Conservation (phyloP, 2,113 vertebrate species). For the Artemisiospiza belli region DNA sequence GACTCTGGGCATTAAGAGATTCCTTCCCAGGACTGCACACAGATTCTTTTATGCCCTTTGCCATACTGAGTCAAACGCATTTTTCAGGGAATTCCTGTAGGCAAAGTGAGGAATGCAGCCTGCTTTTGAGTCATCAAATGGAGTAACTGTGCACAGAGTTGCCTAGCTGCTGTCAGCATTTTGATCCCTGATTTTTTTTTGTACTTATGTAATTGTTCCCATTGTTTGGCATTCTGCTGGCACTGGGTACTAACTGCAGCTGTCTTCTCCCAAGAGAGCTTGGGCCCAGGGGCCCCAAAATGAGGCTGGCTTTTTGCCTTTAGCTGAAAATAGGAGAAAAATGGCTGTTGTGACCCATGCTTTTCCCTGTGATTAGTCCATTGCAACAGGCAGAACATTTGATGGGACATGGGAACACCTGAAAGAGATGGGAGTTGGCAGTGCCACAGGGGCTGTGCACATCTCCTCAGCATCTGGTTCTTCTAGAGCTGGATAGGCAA, state of each 20-base stretch:
- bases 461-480: neutral
- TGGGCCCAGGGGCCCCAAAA: neutral
- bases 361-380: neutral
- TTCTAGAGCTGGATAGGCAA: neutral
- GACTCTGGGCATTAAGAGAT: neutral
- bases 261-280: neutral
- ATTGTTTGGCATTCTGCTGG: neutral
- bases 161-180: conserved; percentile 1
- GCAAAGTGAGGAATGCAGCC: neutral
- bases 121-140: neutral
- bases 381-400: neutral
- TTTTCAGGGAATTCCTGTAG: conserved; percentile 17
- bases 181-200: neutral
- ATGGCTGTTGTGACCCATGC: neutral
- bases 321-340: neutral
- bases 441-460: neutral
- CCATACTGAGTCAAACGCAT: neutral
- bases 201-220: neutral
- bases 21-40: neutral
- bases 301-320: neutral
- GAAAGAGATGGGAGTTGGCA: neutral
- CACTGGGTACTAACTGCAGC: neutral
- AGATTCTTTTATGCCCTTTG: neutral
- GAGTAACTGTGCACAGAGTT: neutral
- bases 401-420: neutral